Evolutionary conservation across 2,113 vertebrate species (phyloP).

Genomic region (Catharus fuscescens): DNA sequence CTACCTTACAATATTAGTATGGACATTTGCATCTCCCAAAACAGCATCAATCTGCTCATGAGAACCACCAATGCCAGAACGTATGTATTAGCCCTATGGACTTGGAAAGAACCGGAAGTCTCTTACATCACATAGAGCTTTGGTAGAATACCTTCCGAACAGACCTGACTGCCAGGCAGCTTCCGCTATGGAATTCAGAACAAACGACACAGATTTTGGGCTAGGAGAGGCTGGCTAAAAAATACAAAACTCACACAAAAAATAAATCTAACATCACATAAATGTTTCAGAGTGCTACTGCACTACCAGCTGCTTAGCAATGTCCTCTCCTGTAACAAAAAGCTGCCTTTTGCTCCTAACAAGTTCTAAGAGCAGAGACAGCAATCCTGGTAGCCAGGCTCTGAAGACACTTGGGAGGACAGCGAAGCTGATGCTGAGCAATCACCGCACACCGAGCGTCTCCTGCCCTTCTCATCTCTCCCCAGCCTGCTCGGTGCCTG

Average conservation of each 20-base stretch:
- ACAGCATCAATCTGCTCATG: not conserved
- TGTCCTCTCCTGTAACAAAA: not conserved
- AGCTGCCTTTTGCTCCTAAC: not conserved
- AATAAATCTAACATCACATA: not conserved
- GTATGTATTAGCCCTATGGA: not conserved
- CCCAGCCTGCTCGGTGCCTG: rapidly evolving
- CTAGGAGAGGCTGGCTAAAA: not conserved
- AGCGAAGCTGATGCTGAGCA: not conserved
- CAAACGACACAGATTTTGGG: not conserved
- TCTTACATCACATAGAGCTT: not conserved
- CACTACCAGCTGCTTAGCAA: not conserved
- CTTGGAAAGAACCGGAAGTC: not conserved
- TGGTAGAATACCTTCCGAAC: not conserved
- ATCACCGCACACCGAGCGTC: not conserved
- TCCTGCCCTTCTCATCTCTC: too few species aligned
- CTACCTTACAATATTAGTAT: not conserved
- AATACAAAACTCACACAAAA: not conserved
- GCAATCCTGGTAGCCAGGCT: not conserved
- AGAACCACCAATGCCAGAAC: not conserved
- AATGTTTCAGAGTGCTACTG: not conserved
- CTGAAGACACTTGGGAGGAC: not conserved
- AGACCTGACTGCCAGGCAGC: not conserved
- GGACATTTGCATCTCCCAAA: not conserved
- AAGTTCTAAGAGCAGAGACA: not conserved
- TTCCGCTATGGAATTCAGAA: rapidly evolving